Evolutionary conservation across 2,797 vertebrate genomes (phyloP).

Genomic region (Danionella dracula): DNA sequence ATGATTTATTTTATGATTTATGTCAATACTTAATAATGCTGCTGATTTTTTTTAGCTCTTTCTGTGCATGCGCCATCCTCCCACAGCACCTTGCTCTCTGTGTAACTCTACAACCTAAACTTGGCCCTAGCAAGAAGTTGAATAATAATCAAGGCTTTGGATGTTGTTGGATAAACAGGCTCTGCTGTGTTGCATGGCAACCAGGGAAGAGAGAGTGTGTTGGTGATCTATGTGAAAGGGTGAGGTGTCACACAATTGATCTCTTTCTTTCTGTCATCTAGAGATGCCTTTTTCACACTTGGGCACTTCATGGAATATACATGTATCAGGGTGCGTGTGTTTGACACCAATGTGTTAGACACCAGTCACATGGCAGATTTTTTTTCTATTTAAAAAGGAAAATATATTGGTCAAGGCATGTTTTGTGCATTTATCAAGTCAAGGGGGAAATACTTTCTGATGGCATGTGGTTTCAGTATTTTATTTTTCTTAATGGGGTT

Average conservation of each 20-base stretch:
- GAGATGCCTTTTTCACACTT: neutral
- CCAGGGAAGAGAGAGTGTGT: constrained; percentile 44
- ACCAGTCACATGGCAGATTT: too few relatives aligned
- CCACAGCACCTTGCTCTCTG: constrained; percentile 49
- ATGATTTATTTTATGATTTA: too few relatives aligned
- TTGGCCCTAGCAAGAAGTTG: constrained; percentile 53
- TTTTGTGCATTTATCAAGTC: too few relatives aligned
- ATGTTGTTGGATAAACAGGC: constrained; percentile 76
- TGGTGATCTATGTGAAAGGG: constrained; percentile 8
- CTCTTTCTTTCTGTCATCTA: neutral
- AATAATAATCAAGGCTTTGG: constrained; percentile 71
- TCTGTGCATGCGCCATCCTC: too few relatives aligned
- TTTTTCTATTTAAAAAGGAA: too few relatives aligned
- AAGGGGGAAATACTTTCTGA: too few relatives aligned
- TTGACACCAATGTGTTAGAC: too few relatives aligned
- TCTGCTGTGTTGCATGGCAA: constrained; percentile 71
- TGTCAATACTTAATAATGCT: too few relatives aligned
- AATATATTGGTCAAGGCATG: too few relatives aligned
- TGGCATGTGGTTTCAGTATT: too few relatives aligned
- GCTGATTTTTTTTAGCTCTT: too few relatives aligned
- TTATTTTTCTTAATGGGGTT: too few relatives aligned
- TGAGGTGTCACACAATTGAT: constrained; percentile 16
- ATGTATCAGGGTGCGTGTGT: neutral
- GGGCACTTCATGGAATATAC: neutral
- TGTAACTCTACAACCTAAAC: constrained; percentile 64